These are phyloP conservation scores for Pheosia gnoma DNA, from an alignment of 2,888 invertebrate species.

Conservation along the genomic window DNA sequence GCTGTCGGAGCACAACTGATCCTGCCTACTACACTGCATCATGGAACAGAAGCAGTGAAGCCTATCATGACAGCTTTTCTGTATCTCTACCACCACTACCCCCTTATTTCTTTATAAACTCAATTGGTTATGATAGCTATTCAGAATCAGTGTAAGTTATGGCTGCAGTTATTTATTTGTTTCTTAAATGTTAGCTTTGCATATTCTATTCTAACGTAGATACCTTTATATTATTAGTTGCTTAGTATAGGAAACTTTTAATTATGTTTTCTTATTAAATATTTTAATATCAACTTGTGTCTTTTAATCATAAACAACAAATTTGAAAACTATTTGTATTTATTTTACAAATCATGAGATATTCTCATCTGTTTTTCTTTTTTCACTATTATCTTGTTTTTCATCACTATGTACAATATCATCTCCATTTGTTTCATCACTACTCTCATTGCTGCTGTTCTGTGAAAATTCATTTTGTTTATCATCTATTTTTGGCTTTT, in stretches of 20 bases:
- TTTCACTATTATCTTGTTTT: constrained; percentile 33
- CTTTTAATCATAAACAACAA: not conserved
- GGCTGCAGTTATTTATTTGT: not conserved
- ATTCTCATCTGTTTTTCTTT: constrained; percentile 25
- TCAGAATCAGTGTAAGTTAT: constrained; percentile 17
- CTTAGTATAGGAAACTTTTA: no score
- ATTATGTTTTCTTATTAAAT: no score
- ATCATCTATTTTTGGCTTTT: constrained; percentile 63
- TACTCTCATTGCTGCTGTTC: constrained; percentile 57
- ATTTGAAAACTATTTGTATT: not conserved
- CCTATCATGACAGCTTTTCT: constrained; percentile 33
- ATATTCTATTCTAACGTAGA: not conserved
- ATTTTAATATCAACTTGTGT: no score
- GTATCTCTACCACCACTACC: constrained; percentile 37
- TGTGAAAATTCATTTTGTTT: constrained; percentile 53
- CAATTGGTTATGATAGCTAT: constrained; percentile 27
- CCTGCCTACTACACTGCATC: constrained; percentile 12
- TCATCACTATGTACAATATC: constrained; percentile 21
- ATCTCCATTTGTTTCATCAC: constrained; percentile 30
- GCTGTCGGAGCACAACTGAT: constrained; percentile 21
- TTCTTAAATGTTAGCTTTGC: not conserved
- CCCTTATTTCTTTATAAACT: constrained; percentile 36
- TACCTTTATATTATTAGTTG: not conserved
- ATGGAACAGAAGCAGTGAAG: constrained; percentile 29
- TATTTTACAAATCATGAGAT: not conserved